Evolutionary conservation across 2,797 vertebrate genomes (phyloP).

Genomic region (Melanotaenia pygmaea): DNA sequence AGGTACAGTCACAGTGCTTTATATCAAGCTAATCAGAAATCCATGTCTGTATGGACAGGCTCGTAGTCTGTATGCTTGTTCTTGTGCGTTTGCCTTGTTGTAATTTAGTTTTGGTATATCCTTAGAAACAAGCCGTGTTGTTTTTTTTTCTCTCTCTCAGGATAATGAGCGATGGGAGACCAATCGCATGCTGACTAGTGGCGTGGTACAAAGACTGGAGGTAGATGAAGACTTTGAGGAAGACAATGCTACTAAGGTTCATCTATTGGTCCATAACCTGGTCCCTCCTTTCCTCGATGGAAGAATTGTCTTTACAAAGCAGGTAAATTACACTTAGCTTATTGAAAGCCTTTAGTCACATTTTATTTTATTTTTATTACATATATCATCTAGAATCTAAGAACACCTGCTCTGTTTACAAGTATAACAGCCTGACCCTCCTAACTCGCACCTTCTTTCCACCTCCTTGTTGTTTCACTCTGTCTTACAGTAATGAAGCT

Average conservation of each 20-base stretch:
- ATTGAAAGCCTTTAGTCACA: background rate
- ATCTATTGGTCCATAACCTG: conserved; percentile 95
- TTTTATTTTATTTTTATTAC: conserved; percentile 1
- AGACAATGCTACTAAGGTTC: conserved; percentile 96
- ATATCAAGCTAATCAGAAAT: background rate
- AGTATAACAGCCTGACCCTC: background rate
- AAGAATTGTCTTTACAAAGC: conserved; percentile 98
- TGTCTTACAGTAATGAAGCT: background rate
- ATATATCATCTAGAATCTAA: background rate
- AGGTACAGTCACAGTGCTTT: conserved; percentile 79
- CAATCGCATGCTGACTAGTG: conserved; percentile 98
- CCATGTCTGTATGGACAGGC: background rate
- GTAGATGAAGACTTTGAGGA: conserved; percentile 99
- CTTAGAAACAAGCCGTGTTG: conserved; percentile 16
- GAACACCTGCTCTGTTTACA: background rate
- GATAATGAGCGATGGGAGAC: conserved; percentile 99
- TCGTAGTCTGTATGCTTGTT: background rate
- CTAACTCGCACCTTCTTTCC: background rate
- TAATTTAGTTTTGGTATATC: background rate
- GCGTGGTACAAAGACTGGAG: conserved; percentile 96
- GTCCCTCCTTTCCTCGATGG: conserved; percentile 98
- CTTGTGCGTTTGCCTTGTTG: background rate
- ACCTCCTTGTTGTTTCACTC: background rate
- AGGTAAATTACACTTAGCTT: conserved; percentile 79
- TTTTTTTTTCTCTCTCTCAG: conserved; percentile 66